Evolutionary conservation across 2,888 invertebrate genomes (phyloP).

Genomic region (Drosophila setosimentum): DNA sequence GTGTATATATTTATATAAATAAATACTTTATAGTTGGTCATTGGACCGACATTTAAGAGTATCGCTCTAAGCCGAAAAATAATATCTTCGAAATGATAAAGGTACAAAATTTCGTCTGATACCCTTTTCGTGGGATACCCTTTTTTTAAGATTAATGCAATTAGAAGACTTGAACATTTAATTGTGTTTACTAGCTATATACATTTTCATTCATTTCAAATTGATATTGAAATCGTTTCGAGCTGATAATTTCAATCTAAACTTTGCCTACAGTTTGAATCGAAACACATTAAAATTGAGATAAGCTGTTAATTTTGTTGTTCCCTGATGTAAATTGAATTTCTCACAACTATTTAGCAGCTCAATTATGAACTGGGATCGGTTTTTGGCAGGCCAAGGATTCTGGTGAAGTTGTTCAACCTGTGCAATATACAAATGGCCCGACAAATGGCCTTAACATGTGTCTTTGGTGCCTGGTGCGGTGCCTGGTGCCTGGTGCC

Average conservation of each 20-base stretch:
- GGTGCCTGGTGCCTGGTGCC: background rate
- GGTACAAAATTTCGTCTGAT: background rate
- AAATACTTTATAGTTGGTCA: background rate
- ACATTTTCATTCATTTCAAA: background rate
- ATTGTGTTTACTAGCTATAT: background rate
- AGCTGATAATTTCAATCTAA: rapidly evolving
- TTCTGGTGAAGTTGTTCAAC: conserved; percentile 49
- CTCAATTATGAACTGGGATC: background rate
- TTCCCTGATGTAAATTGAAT: background rate
- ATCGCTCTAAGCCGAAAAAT: background rate
- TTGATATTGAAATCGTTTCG: background rate
- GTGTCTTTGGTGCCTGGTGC: conserved; percentile 45
- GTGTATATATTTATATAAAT: background rate
- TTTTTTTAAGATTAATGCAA: background rate
- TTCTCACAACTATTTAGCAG: background rate
- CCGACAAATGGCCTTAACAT: conserved; percentile 43
- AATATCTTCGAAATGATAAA: too few relatives aligned
- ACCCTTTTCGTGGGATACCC: too few relatives aligned
- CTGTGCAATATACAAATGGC: conserved; percentile 34
- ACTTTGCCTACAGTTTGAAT: background rate
- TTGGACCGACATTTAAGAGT: background rate
- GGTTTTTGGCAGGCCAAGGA: conserved; percentile 4
- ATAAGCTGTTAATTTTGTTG: background rate
- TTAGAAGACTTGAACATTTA: background rate
- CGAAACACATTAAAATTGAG: background rate